Conservation (phyloP, 1,140 invertebrate genomes). For the Whitmania pigra region DNA sequence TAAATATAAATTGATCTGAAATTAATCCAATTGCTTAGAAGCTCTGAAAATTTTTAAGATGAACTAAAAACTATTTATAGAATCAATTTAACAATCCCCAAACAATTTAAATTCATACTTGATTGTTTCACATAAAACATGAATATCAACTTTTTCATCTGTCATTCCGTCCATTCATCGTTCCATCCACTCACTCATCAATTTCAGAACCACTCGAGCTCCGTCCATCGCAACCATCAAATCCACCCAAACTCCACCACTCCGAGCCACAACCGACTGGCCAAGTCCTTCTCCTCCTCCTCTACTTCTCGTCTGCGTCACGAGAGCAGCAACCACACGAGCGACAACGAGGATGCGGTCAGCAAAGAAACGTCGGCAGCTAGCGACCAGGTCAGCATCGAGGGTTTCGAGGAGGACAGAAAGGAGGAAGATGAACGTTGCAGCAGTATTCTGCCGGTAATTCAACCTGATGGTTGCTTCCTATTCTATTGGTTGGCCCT, state of each 20-base stretch:
- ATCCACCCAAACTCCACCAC: constrained; percentile 11
- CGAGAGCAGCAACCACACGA: not conserved
- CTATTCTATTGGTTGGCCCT: constrained; percentile 88
- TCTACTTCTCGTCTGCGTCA: not conserved
- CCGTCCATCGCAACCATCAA: not conserved
- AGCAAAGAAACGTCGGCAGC: constrained; percentile 78
- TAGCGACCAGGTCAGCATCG: constrained; percentile 56
- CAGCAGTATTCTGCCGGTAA: constrained; percentile 46
- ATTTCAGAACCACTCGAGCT: not conserved
- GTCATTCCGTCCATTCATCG: not conserved
- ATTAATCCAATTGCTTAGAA: no score
- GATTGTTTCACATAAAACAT: no score
- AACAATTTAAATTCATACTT: no score
- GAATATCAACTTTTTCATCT: no score
- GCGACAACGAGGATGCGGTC: constrained; percentile 59
- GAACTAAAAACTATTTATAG: no score
- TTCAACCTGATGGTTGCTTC: constrained; percentile 86
- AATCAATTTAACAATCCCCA: no score
- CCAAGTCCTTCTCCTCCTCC: not conserved
- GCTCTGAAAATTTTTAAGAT: no score
- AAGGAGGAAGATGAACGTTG: constrained; percentile 19
- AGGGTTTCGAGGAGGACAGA: constrained; percentile 53
- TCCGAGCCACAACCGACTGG: not conserved
- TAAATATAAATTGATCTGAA: no score
- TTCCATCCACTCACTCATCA: not conserved